Base-by-base conservation (phyloP, 2,113 vertebrate species). In the Rhineura floridana region DNA sequence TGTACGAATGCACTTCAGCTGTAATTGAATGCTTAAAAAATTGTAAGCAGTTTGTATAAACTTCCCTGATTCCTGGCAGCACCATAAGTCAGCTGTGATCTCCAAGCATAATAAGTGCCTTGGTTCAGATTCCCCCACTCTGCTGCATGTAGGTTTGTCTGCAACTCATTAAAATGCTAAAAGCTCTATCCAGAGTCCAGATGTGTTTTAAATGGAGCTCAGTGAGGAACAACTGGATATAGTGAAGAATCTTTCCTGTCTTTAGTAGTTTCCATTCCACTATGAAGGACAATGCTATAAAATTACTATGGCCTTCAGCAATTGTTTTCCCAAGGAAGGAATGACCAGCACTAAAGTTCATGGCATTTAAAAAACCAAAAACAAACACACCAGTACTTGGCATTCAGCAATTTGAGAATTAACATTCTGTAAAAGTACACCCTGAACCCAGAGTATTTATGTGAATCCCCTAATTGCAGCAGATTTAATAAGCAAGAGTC, bases 131-230 rank as follows among this genome's bases (percentile, higher is more conserved):
- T 94, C 86, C 55, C 86, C 59, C 62, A 87, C 86, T 93, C 93
- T 88, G 86, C 84, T 95, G 85, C 88, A 65, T 91, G 85, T 65
- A 87, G 88, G 91, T 90, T 94, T 95, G 93, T 93, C 89, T 93
- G 92, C 90, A 81, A 88, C 92, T 96, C 90, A 95, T 96, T 95
- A 92, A 91, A 90, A 96, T 96, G 94, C 94, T 93, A 87, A 93
- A 92, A 91, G 95, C 93, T 94, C 88, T 93, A 90, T 94, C 91
- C 94, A 90, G 67, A 88, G 91, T 91, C 94, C 93, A 96, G 93
- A 95, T 95, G 95, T 90, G 95, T 89, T 94, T 93, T 84, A 93
- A 94, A 94, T 90, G 93, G 93, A 95, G 91, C 94, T 95, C 94
- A 93, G 89, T 89, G 86, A 92, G 90, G 93, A 95, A 94, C 95